These are phyloP conservation scores for Melospiza melodia DNA, from an alignment of 2,113 vertebrate species.

Conservation along the genomic window DNA sequence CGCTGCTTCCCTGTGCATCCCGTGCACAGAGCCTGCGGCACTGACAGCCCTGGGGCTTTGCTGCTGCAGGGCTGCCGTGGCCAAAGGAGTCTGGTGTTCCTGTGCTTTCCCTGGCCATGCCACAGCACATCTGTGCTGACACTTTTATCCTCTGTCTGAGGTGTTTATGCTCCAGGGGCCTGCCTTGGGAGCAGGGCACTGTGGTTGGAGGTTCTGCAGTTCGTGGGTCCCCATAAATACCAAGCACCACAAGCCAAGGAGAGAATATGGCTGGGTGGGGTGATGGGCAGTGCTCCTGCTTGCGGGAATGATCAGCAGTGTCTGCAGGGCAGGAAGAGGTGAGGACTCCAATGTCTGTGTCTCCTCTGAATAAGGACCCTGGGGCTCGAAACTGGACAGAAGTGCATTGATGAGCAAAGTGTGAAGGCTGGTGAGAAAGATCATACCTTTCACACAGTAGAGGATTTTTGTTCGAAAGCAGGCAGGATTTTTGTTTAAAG, in stretches of 20 bases:
- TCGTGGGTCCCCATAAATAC: accelerated
- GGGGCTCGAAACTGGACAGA: background rate
- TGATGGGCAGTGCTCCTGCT: background rate
- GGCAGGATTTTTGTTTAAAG: background rate
- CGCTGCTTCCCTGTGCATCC: accelerated
- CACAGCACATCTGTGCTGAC: accelerated
- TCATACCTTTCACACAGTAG: background rate
- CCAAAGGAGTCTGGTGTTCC: background rate
- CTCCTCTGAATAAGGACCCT: background rate
- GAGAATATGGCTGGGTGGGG: background rate
- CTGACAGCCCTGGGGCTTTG: accelerated
- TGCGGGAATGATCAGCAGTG: accelerated
- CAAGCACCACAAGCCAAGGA: background rate
- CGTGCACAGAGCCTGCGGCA: accelerated
- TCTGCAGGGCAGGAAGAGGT: background rate
- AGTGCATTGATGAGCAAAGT: accelerated
- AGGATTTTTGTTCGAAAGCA: background rate
- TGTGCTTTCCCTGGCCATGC: background rate
- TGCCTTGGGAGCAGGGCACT: background rate
- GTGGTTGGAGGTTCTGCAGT: background rate
- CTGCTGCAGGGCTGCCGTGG: background rate
- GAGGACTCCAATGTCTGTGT: background rate
- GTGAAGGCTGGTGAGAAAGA: background rate
- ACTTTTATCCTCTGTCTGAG: accelerated
- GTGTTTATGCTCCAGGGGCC: background rate